Percentiles rank a stretch among this genome's conserved stretches.
These are phyloP conservation scores for Astreopora myriophthalma DNA, from an alignment of 64 coral and sea anemone species.

Conservation along the genomic window DNA sequence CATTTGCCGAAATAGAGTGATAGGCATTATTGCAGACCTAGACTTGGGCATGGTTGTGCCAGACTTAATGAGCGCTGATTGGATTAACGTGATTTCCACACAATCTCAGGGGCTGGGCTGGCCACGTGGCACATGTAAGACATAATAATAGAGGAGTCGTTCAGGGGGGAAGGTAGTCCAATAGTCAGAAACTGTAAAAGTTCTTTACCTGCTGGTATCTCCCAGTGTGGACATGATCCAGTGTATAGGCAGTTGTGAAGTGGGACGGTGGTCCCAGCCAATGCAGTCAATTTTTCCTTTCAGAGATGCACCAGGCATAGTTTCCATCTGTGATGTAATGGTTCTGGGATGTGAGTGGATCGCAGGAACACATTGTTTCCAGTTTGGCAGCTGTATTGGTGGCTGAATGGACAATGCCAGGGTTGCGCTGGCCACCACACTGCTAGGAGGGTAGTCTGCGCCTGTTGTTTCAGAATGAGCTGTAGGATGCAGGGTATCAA, in stretches of 20 bases:
- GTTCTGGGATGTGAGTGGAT: no score
- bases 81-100: not conserved
- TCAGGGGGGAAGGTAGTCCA: not conserved
- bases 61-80: not conserved
- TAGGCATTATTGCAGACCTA: not conserved
- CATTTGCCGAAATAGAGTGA: not conserved
- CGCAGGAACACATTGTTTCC: no score
- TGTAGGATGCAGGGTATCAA: not conserved
- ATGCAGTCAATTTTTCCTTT: not conserved
- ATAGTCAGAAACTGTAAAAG: not conserved
- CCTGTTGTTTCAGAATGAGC: slow-evolving; percentile 12
- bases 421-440: not conserved
- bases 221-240: not conserved
- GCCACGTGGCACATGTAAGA: no score
- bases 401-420: not conserved
- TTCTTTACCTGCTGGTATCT: not conserved
- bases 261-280: not conserved
- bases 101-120: not conserved
- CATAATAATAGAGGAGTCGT: not conserved
- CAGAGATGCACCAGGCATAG: not conserved
- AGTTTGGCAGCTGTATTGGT: not conserved
- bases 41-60: not conserved
- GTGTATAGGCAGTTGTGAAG: not conserved
- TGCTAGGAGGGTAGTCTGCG: not conserved
- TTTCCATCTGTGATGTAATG: no score